These are phyloP conservation scores for Pseudocheirus occidentalis DNA, from an alignment of 2,797 vertebrate genomes.

Conservation along the genomic window DNA sequence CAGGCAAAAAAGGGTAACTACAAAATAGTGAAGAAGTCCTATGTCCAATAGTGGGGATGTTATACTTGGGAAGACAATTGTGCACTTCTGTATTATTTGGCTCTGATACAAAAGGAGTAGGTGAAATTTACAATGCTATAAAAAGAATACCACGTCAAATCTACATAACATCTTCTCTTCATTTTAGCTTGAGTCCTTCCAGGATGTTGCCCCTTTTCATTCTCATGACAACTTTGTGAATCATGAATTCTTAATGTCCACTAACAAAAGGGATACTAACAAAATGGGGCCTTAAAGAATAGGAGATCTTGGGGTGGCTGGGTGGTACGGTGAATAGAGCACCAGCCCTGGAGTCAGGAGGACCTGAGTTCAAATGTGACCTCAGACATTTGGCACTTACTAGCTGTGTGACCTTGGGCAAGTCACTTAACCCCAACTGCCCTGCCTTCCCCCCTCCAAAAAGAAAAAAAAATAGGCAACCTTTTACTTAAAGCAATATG, in stretches of 20 bases:
- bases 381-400: too few relatives aligned
- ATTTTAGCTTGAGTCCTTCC: neutral
- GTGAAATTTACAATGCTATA: neutral
- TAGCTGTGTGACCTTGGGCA: too few relatives aligned
- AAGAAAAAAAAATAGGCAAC: too few relatives aligned
- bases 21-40: constrained; percentile 30
- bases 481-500: neutral
- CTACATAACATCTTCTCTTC: neutral
- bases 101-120: neutral
- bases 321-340: too few relatives aligned
- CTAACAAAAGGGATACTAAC: neutral
- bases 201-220: neutral
- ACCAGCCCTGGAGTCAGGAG: too few relatives aligned
- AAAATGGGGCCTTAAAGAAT: neutral
- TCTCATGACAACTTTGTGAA: neutral
- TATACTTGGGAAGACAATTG: neutral
- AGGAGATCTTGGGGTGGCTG: too few relatives aligned
- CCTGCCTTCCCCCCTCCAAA: too few relatives aligned
- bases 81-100: neutral
- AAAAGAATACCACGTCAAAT: neutral
- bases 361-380: too few relatives aligned
- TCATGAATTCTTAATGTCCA: neutral
- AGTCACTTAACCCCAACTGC: too few relatives aligned
- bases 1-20: constrained; percentile 40
- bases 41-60: neutral